Base-by-base conservation (phyloP, 1,140 invertebrate genomes). In the Anoplolepis gracilipes region DNA sequence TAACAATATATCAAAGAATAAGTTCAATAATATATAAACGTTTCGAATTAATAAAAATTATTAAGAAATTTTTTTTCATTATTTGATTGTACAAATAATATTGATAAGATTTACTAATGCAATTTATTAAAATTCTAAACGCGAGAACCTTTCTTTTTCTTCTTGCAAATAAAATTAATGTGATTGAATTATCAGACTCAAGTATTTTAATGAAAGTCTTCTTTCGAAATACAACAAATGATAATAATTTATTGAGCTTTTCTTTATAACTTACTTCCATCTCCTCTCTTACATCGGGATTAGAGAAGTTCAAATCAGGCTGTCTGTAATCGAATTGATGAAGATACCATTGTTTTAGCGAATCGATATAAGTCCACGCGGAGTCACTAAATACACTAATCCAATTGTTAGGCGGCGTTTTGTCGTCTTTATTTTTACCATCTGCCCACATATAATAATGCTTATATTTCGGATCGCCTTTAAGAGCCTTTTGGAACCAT, bases 361-460 rank as follows among this genome's bases (percentile, higher is more conserved):
- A 92, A 86, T 75, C 91, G 82, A 81, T 89, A 82, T 92, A 96
- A 0, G 89, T 94, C 96, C 96, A 97, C 1, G 96, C 96, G 25
- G 85, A 59, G 57, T 92, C 94, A 64, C 94, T 94, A 87, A 95
- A 95, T 1, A 95, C 93, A 88, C 94, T 96, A 75, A 95, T 95
- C 96, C 96, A 97, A 92, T 97, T 96, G 84, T 96, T 97, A n/a
- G 96, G 96, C 2, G 94, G 94, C 7, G 22, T 72, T 36, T 16
- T 8, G 11, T 6, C 30, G 11, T 77, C 62, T 1, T 82, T 79
- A 61, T 82, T 87, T 84, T 92, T 93, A 42, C 94, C 95, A 53
- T 96, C 93, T 53, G 92, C 94, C 97, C 98, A 98, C 13, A 98
- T 92, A 87, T 98, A 97, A 92, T 96, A 98, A 91, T 98, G 96